Conservation (phyloP, 2,113 vertebrate genomes). For the Delphinus delphis region DNA sequence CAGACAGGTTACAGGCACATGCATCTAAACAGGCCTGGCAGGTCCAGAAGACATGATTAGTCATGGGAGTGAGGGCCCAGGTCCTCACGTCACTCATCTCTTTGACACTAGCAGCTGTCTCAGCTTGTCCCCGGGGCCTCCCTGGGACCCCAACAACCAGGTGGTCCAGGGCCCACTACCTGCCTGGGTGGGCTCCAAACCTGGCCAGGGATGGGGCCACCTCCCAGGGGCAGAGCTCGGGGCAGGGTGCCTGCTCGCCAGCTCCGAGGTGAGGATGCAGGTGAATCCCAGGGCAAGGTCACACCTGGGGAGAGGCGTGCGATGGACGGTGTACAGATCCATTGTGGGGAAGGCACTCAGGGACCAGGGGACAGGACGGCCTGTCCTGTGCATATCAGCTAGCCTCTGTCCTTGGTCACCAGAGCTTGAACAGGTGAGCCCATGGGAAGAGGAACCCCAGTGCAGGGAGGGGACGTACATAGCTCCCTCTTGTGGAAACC, state of each 20-base stretch:
- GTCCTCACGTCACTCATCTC: neutral
- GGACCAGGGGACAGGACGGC: neutral
- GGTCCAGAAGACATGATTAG: neutral
- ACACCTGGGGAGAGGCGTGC: neutral
- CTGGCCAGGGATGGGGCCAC: neutral
- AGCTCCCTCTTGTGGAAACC: neutral
- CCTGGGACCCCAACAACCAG: neutral
- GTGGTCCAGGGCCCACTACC: neutral
- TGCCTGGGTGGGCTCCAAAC: neutral
- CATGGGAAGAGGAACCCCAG: neutral
- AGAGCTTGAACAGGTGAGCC: neutral
- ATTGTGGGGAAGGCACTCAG: neutral
- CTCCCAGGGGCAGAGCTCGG: no score
- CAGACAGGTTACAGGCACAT: neutral
- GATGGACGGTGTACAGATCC: neutral
- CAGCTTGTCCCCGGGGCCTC: neutral
- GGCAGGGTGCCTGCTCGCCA: no score
- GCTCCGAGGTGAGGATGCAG: no score
- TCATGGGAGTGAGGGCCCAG: neutral
- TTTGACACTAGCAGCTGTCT: neutral
- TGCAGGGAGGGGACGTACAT: neutral
- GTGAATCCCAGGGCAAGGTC: no score
- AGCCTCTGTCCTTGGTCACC: neutral
- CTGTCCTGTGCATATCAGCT: neutral
- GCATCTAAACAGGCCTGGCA: neutral